Conservation (phyloP, 2,888 invertebrate species). For the Apotomis betuletana region DNA sequence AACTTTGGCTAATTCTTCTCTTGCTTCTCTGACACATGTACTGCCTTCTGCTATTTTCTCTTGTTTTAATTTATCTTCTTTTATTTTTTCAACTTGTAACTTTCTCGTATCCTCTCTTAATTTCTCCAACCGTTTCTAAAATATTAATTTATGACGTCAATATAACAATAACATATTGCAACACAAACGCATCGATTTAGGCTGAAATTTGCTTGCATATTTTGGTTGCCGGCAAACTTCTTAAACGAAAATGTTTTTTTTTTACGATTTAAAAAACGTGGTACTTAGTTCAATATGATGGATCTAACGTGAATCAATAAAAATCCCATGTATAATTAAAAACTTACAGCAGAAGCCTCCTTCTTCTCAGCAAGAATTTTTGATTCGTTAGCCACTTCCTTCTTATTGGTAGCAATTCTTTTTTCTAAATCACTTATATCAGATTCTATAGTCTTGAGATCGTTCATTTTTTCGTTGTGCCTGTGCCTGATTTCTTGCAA, state of each 20-base stretch:
- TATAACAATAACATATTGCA: not conserved
- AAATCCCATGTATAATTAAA: not conserved
- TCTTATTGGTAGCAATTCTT: constrained; percentile 58
- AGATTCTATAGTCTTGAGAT: constrained; percentile 59
- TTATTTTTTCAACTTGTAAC: constrained; percentile 50
- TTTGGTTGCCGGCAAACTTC: too few relatives aligned
- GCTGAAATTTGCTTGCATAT: too few relatives aligned
- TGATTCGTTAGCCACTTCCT: constrained; percentile 53
- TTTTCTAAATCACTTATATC: constrained; percentile 62
- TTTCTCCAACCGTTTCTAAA: constrained; percentile 57
- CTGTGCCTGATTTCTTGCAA: constrained; percentile 62
- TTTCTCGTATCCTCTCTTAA: constrained; percentile 52
- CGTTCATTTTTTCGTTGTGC: constrained; percentile 63
- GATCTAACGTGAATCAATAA: not conserved
- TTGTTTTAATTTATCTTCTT: constrained; percentile 56
- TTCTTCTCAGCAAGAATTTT: constrained; percentile 56
- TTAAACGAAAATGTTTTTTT: too few relatives aligned
- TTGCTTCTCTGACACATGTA: constrained; percentile 62
- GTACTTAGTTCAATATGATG: too few relatives aligned
- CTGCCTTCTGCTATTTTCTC: constrained; percentile 65
- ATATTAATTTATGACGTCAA: constrained; percentile 1
- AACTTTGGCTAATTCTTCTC: constrained; percentile 68
- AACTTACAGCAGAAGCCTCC: constrained; percentile 63
- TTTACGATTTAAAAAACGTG: too few relatives aligned
- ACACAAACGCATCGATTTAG: too few relatives aligned